Evolutionary conservation across 2,113 vertebrate genomes (phyloP).

Genomic region (Mormoops blainvillei): DNA sequence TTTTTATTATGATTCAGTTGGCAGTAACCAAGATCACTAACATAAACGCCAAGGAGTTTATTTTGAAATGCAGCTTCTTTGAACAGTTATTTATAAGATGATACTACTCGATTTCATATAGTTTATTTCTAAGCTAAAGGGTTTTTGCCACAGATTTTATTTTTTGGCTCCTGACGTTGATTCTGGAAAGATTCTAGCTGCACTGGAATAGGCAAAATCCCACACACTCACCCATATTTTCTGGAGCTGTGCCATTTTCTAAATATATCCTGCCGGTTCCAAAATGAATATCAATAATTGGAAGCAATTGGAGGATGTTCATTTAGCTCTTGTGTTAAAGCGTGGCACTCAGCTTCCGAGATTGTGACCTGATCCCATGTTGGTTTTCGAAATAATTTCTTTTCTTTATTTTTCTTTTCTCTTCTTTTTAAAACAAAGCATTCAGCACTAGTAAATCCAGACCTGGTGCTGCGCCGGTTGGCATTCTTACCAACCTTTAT

Average conservation of each 20-base stretch:
- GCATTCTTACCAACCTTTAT: neutral
- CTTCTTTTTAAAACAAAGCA: neutral
- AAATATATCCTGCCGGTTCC: conserved; percentile 36
- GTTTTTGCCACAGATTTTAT: conserved; percentile 17
- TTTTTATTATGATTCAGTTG: neutral
- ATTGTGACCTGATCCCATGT: neutral
- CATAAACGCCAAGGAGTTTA: neutral
- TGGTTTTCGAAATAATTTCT: neutral
- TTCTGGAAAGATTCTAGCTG: conserved; percentile 27
- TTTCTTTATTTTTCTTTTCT: neutral
- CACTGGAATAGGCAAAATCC: conserved; percentile 20
- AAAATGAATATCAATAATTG: conserved; percentile 38
- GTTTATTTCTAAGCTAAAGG: conserved; percentile 17
- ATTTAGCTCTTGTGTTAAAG: neutral
- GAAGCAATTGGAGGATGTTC: conserved; percentile 23
- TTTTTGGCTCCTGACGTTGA: neutral
- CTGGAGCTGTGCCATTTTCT: conserved; percentile 56
- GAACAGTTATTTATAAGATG: neutral
- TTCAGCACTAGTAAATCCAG: neutral
- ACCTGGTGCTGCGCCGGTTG: neutral
- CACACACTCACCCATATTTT: conserved; percentile 7
- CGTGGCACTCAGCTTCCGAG: conserved; percentile 23
- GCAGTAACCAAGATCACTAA: neutral
- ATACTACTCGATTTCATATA: neutral
- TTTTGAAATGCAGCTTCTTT: conserved; percentile 16